Base-by-base conservation (phyloP, 1,140 invertebrate genomes). In the Cepaea nemoralis region DNA sequence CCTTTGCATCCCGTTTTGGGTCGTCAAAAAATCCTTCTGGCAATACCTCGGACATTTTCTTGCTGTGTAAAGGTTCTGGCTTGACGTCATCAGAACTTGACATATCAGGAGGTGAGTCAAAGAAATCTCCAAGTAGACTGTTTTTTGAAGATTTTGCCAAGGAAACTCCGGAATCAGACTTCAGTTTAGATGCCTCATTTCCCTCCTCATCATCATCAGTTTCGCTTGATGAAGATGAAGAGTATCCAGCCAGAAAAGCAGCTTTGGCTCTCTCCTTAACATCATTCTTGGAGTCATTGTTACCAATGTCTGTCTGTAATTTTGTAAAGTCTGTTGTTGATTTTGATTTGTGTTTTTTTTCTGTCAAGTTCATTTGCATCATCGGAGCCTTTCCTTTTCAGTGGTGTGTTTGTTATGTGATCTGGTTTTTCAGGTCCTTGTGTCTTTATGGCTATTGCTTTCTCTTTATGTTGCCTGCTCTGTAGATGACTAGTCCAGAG, bases 1-100 rank as follows among this genome's bases (percentile, higher is more conserved):
- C 94, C 92, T 97, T 97, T 0, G 95, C 96, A 94, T 98, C 96
- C 86, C 95, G 92, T 86, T 95, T 93, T 35, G 96, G 96, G 92
- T 98, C 96, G 94, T 98, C 97, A 93, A 98, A 99, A 90, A 99
- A 99, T 82, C 97, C 97, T 93, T 98, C 96, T 24, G 97, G 97
- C 84, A 98, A 91, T 33, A 91, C 87, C 86, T 94, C 93, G 80
- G 88, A 82, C 85, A 89, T 89, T 70, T 71, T 75, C 35, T 40
- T 83, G 42, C 48, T 77, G n/a, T 71, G 37, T 0, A 35, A 50
- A 5, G 81, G 83, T 71, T 87, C 84, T 48, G 59, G 31, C 35
- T 86, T 85, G 42, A 83, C 80, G 35, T 77, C 73, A 45, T 83
- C 85, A 76, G 77, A 78, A 50, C 79, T 74, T 77, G 80, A 63